Evolutionary conservation across 2,888 invertebrate species (phyloP).

Genomic region (Atherix ibis): DNA sequence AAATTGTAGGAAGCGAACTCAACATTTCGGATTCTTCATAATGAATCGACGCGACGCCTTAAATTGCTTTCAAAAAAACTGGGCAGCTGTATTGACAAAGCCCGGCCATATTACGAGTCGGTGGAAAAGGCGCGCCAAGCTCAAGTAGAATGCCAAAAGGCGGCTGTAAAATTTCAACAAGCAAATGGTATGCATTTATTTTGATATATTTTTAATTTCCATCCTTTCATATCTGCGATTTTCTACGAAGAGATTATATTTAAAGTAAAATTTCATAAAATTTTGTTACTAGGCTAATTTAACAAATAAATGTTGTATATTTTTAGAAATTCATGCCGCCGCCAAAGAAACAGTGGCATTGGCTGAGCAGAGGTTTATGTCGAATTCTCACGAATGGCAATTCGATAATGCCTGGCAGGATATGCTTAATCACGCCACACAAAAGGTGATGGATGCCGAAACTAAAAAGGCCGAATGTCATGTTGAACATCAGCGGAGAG

Average conservation of each 20-base stretch:
- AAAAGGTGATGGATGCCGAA: conserved; percentile 90
- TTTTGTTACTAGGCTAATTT: too few species aligned
- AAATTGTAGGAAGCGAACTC: conserved; percentile 70
- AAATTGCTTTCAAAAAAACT: conserved; percentile 66
- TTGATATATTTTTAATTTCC: neutral
- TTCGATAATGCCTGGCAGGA: conserved; percentile 97
- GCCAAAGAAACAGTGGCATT: conserved; percentile 86
- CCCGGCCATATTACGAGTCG: conserved; percentile 81
- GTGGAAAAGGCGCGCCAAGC: conserved; percentile 60
- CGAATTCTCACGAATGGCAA: conserved; percentile 40
- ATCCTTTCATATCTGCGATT: neutral
- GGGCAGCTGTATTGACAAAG: conserved; percentile 74
- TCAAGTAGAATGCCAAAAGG: conserved; percentile 71
- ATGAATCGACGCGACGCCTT: conserved; percentile 68
- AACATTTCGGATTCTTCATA: conserved; percentile 72
- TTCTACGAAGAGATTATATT: too few species aligned
- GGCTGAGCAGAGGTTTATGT: conserved; percentile 60
- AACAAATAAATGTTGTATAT: neutral
- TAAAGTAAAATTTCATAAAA: too few species aligned
- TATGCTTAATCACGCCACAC: conserved; percentile 89
- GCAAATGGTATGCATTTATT: conserved; percentile 60
- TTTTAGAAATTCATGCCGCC: conserved; percentile 68
- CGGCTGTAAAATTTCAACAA: conserved; percentile 77
- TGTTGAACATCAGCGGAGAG: conserved; percentile 68
- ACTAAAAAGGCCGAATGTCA: conserved; percentile 78